Percentiles rank a stretch among this genome's conserved stretches.
Evolutionary conservation across 2,797 vertebrate species (phyloP).

Genomic region (Pogoniulus pusillus): DNA sequence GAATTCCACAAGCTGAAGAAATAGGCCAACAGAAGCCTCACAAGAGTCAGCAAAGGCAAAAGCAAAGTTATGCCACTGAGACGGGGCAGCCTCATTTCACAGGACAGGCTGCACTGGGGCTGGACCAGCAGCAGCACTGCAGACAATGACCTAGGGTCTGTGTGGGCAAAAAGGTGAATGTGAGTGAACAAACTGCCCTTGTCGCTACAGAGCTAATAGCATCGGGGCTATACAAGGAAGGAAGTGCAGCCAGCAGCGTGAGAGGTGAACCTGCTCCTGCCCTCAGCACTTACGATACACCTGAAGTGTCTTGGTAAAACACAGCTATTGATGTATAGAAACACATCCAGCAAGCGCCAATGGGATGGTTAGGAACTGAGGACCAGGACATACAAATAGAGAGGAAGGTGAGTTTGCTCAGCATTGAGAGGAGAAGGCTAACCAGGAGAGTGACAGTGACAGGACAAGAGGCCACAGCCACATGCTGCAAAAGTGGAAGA

Average conservation of each 20-base stretch:
- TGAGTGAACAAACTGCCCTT: background rate
- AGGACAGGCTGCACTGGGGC: background rate
- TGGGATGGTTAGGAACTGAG: background rate
- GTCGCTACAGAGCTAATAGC: background rate
- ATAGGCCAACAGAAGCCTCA: background rate
- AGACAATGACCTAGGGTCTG: background rate
- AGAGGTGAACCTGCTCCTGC: background rate
- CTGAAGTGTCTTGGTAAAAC: background rate
- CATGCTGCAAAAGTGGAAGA: background rate
- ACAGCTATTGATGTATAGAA: background rate
- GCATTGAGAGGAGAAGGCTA: background rate
- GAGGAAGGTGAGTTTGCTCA: background rate
- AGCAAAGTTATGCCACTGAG: background rate
- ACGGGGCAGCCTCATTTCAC: background rate
- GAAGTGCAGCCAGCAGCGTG: background rate
- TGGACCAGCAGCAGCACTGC: background rate
- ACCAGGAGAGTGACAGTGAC: too few species aligned
- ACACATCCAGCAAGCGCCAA: background rate
- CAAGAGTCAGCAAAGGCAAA: background rate
- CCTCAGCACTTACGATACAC: background rate
- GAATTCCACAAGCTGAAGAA: slow-evolving; percentile 49
- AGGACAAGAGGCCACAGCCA: background rate
- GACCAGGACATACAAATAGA: background rate
- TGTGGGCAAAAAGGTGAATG: background rate
- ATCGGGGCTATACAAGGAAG: background rate